Base-by-base conservation (phyloP, 2,797 vertebrate species). In the Tapirus indicus region DNA sequence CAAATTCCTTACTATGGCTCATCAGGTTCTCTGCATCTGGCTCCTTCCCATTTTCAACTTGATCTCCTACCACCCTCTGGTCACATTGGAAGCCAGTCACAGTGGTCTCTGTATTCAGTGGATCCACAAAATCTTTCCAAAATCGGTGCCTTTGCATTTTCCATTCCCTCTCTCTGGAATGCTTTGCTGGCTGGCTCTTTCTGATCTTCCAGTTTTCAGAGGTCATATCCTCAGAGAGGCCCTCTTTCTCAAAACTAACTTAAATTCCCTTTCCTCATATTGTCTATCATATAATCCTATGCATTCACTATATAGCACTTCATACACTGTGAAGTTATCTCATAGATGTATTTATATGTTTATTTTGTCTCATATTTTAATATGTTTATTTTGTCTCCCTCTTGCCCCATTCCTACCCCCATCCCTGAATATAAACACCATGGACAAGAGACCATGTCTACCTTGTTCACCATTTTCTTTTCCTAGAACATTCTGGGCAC, bases 381-480 rank as follows among this genome's bases (percentile, higher is more conserved):
- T 68, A 35, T 91, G 35, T 77, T 83, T 86, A 71, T 86, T 85
- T n/a, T 82, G 35, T 71, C 54, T 83, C 47, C 32, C 4, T 84
- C 64, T 89, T 35, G 9, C 71, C 25, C 23, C 10, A 58, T 14
- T 32, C 16, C 20, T 41, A 77, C 8, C 29, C 49, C 16, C 13
- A 32, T 16, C 12, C 35, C 49, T 13, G 16, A 90, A 69, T 64
- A 89, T 44, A 66, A 93, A 85, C 56, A 85, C n/a, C 9, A 74
- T 4, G 66, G 72, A 47, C 18, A 41, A 91, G 72, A 95, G 14
- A 60, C 58, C 23, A 47, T n/a, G 16, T 80, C 44, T 47, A 16
- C 52, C 20, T 82, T 95, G 8, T 47, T 60, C 23, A 79, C 27
- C 64, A 78, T 91, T 94, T 95, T 32, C 54, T 94, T 90, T 68